A percentile compares a stretch with the other conserved stretches of the same genome.
phyloP scores from a whole-genome alignment of 2,113 vertebrate species.

The Capreolus pygargus region DNA sequence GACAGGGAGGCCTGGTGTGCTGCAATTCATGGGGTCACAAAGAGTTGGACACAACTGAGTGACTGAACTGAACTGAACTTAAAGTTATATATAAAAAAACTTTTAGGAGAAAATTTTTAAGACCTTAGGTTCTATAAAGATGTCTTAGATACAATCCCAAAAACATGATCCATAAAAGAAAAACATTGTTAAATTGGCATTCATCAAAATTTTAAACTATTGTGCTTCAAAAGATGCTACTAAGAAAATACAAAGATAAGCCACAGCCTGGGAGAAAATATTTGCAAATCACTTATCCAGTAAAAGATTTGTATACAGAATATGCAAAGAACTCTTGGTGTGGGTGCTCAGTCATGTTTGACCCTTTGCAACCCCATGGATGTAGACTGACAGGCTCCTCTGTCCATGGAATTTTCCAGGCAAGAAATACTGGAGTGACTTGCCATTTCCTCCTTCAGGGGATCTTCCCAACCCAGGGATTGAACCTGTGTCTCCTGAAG shows the following conservation, averaged over 20 bases:
- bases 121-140: background rate
- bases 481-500: background rate
- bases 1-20: too few relatives aligned
- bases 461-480: background rate
- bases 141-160: background rate
- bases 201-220: background rate
- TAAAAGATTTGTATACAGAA: background rate
- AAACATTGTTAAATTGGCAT: background rate
- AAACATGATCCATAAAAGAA: background rate
- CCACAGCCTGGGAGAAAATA: background rate
- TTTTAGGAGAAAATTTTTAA: background rate
- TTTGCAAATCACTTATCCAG: background rate
- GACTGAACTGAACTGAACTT: too few relatives aligned
- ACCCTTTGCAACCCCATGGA: background rate
- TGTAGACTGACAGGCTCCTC: background rate
- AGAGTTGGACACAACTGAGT: too few relatives aligned
- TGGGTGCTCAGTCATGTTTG: background rate
- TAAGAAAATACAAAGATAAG: background rate
- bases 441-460: background rate
- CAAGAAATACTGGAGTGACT: background rate
- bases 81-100: background rate
- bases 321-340: background rate
- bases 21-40: too few relatives aligned
- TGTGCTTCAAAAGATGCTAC: background rate
- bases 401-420: background rate